Base-by-base conservation (phyloP, 2,888 invertebrate genomes). In the Phengaris alcon region DNA sequence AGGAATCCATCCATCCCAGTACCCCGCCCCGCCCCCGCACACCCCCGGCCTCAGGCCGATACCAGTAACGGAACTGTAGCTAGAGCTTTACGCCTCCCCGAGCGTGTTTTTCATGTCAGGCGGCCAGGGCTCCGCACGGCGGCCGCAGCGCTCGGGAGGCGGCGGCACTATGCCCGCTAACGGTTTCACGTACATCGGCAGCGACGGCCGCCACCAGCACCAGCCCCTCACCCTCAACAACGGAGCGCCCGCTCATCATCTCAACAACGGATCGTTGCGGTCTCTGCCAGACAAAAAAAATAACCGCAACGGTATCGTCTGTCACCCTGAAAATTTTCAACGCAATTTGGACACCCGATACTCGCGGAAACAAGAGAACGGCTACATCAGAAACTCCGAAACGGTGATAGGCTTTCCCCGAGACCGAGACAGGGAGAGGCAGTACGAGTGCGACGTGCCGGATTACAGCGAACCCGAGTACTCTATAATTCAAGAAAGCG, bases 31-130 rank as follows among this genome's bases (percentile, higher is more conserved):
- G 57, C 93, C 93, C 64, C 86, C 90, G 83, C 90, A 90, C 90
- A 83, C 90, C 81, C 89, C 86, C 91, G 94, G 88, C 94, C 93
- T 87, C 85, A 88, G 89, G 85, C 96, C 97, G 35, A 96, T 97
- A 85, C 97, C 97, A 81, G 97, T 97, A 84, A 97, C 97, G 94
- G 97, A 97, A 89, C 97, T 97, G 97, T 97, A 97, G 97, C 97
- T 97, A 97, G 97, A 97, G 95, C 96, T 97, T 94, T 97, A 97
- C 97, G 97, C 97, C 95, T 97, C 97, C 94, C 96, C 95, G 94
- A 96, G 94, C 95, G 96, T 95, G 91, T 96, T 94, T 94, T 96
- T 95, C 95, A 94, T 96, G 94, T 95, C 96, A 83, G 95, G 94
- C 85, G 94, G 94, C 84, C 94, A 93, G 84, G 90, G 90, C 85